Evolutionary conservation across 2,797 vertebrate species (phyloP), one percentile per base, ranked within the genome.

Genomic region (Neosilurus hyrtlii): DNA sequence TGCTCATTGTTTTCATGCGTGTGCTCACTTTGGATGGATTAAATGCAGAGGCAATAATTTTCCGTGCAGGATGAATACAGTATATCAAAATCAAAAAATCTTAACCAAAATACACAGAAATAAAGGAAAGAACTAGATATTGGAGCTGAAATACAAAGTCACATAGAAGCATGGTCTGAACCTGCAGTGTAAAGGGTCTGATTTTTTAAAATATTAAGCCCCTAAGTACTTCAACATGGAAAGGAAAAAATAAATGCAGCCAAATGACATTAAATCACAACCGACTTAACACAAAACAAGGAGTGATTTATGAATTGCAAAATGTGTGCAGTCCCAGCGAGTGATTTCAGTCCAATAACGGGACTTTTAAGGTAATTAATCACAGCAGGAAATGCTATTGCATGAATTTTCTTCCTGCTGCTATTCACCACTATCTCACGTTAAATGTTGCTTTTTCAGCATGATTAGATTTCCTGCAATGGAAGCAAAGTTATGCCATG

Each of bases 401-500:
- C 78, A 82, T 84, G 79, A 81, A 74, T 77, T 82, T 84, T 77
- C 49, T 84, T 82, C 86, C 79, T 77, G 78, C 91, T 87, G 87
- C 89, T 83, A 86, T 90, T 87, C 82, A 89, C 83, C 89, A 88
- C 82, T 86, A 59, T 84, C 89, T 89, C 85, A 86, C 87, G 88
- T 88, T 82, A 0, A 87, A 72, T 37, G 12, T 82, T 84, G 90
- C 88, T 89, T 89, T 87, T 78, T 83, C 88, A 89, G 89, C 90
- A 88, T 87, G 91, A 88, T 89, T 87, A 91, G 90, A 92, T 91
- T 79, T 30, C 86, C 93, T 92, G 92, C 91, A 90, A 92, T 89
- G 88, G 90, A 91, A 94, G 93, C 85, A 37, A 77, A 87, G 84
- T 87, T 91, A 89, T 94, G 93, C 91, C 90, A 85, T 88, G 86